Conservation (phyloP, 2,113 vertebrate genomes). For the Halichoeres trimaculatus region DNA sequence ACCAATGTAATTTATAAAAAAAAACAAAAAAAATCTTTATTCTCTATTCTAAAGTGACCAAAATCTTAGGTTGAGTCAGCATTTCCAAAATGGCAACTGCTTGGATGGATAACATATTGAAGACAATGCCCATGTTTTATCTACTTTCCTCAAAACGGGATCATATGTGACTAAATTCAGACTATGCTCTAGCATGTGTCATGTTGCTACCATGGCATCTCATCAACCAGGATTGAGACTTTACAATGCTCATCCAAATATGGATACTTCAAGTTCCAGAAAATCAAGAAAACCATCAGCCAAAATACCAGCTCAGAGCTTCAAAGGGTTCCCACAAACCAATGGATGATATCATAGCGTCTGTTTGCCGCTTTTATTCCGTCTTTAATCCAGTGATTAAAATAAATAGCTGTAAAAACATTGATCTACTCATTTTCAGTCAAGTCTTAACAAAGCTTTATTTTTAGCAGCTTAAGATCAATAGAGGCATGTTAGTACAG, state of each 20-base stretch:
- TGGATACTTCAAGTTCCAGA: neutral
- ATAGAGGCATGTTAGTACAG: neutral
- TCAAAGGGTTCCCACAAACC: neutral
- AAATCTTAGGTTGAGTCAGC: no score
- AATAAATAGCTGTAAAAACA: neutral
- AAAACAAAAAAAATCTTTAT: no score
- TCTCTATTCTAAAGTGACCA: neutral
- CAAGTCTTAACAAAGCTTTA: slow-evolving; percentile 12
- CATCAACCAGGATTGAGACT: no score
- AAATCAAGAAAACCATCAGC: neutral
- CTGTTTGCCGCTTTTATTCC: neutral
- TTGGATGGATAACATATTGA: no score
- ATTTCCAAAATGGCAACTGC: no score
- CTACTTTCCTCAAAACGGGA: no score
- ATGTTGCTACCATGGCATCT: no score
- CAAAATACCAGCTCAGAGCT: neutral
- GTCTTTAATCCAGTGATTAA: no score
- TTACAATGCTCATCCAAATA: neutral
- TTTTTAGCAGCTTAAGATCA: neutral
- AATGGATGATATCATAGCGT: neutral
- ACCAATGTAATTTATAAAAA: no score
- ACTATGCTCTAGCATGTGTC: no score
- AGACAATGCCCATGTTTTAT: no score
- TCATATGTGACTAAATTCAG: no score
- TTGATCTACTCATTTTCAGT: neutral